Conservation (phyloP, 2,888 invertebrate species). For the Cheilosia scutellata region DNA sequence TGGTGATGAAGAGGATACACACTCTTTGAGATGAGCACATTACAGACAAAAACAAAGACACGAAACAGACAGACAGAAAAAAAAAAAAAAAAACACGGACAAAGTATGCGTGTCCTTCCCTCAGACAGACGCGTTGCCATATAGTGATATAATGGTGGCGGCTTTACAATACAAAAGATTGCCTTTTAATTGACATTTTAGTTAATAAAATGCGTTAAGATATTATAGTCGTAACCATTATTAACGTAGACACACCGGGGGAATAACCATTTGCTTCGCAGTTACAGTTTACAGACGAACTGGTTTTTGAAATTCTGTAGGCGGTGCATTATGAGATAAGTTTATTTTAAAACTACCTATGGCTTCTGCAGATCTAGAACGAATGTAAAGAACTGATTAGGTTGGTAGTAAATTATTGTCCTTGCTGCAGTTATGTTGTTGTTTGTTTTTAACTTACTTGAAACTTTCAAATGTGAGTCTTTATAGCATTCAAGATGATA, state of each 20-base stretch:
- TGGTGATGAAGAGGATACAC: conserved; percentile 62
- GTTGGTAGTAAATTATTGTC: too few relatives aligned
- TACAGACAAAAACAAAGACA: conserved; percentile 31
- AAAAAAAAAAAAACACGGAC: conserved; percentile 43
- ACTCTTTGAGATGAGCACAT: conserved; percentile 50
- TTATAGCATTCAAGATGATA: too few relatives aligned
- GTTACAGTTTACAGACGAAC: conserved; percentile 12
- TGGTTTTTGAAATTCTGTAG: conserved; percentile 15
- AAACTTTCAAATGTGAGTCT: too few relatives aligned
- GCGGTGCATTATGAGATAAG: conserved; percentile 16
- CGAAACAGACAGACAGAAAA: not conserved
- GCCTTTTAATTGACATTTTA: conserved; percentile 72
- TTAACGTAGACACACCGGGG: not conserved
- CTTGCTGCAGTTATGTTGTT: too few relatives aligned
- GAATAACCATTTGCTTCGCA: conserved; percentile 45
- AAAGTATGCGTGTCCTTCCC: conserved; percentile 47
- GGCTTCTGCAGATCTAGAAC: conserved; percentile 15
- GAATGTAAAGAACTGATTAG: conserved; percentile 25
- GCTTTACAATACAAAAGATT: conserved; percentile 63
- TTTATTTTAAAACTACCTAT: conserved; percentile 20
- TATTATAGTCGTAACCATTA: not conserved
- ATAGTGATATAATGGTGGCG: conserved; percentile 34
- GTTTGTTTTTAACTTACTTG: too few relatives aligned
- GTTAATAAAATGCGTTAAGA: conserved; percentile 69
- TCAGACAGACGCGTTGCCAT: conserved; percentile 31